Evolutionary conservation across 2,113 vertebrate species (phyloP), one percentile per base, ranked within the genome.

Genomic region (Synchiropus splendidus): DNA sequence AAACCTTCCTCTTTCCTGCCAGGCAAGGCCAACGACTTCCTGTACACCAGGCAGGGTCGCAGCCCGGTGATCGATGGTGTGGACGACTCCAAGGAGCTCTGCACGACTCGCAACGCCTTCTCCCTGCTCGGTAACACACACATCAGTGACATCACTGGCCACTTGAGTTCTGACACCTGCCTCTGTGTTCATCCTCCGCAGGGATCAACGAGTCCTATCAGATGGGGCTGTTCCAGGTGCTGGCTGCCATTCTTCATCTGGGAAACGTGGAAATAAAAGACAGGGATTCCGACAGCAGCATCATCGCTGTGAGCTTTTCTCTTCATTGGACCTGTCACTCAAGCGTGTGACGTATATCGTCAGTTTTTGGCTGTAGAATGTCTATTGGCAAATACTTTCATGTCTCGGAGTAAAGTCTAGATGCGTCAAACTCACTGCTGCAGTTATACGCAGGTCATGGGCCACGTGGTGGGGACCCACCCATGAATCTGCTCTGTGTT

Each of bases 241-340:
- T 99, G 62, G 92, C 92, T 62, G 89, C 90, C 37, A 92, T 99
- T 74, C 90, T 99, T 79, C 95, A 99, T 70, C 64, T 99, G 49
- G 94, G 95, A 55, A 99, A 98, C 0, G 92, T 99, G 75, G 86
- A 87, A 33, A 88, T 99, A 71, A 89, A 83, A 5, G 87, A 90
- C 56, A 85, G 84, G 67, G 95, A 99, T 54, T 75, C 92, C n/a
- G 95, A 99, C 77, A 99, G 93, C 83, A 93, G 94, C 58, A 13
- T 83, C 34, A 74, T 99, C 74, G 80, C 87, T 45, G 95, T 98
- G 77, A 90, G 89, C 32, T 13, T 10, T 33, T 13, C 3, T 3
- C 10, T 45, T 18, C 12, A 13, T 45, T 17, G 6, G 1, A 0
- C 6, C 34, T 6, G n/a, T 45, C 12, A 37, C 2, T 37, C 16